phyloP scores from a whole-genome alignment of 2,113 vertebrate species.

The Neogobius melanostomus region DNA sequence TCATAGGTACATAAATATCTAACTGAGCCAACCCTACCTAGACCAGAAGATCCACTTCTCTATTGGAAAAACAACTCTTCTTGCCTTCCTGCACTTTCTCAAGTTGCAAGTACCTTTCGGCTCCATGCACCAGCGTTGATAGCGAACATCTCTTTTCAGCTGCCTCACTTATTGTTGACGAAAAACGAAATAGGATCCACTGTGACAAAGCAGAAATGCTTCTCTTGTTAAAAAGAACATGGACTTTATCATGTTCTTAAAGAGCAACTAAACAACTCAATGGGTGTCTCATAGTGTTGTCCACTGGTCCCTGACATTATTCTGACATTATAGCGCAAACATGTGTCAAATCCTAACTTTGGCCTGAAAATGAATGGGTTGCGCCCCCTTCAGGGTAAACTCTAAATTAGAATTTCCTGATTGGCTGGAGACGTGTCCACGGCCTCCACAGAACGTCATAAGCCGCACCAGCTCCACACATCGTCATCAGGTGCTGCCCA shows the following conservation, averaged over 20 bases:
- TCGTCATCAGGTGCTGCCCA: too few species aligned
- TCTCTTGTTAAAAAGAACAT: slow-evolving; percentile 2
- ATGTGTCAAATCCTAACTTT: too few species aligned
- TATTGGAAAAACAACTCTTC: not conserved
- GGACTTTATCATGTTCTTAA: not conserved
- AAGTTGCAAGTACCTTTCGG: slow-evolving; percentile 5
- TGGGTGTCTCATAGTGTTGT: too few species aligned
- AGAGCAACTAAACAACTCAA: too few species aligned
- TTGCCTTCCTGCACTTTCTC: slow-evolving; percentile 2
- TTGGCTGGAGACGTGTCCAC: too few species aligned
- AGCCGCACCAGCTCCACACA: too few species aligned
- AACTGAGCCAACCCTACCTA: not conserved
- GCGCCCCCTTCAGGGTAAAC: too few species aligned
- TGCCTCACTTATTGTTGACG: not conserved
- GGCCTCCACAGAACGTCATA: too few species aligned
- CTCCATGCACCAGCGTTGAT: not conserved
- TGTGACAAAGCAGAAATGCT: slow-evolving; percentile 15
- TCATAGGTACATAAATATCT: not conserved
- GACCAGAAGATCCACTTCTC: not conserved
- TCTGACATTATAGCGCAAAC: too few species aligned
- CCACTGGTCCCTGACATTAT: too few species aligned
- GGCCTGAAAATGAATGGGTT: too few species aligned
- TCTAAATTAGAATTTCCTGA: too few species aligned
- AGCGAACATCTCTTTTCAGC: not conserved
- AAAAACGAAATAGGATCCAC: slow-evolving; percentile 13